Evolutionary conservation across 2,113 vertebrate genomes (phyloP), one percentile per base, ranked within the genome.

Genomic region (Grantiella picta): DNA sequence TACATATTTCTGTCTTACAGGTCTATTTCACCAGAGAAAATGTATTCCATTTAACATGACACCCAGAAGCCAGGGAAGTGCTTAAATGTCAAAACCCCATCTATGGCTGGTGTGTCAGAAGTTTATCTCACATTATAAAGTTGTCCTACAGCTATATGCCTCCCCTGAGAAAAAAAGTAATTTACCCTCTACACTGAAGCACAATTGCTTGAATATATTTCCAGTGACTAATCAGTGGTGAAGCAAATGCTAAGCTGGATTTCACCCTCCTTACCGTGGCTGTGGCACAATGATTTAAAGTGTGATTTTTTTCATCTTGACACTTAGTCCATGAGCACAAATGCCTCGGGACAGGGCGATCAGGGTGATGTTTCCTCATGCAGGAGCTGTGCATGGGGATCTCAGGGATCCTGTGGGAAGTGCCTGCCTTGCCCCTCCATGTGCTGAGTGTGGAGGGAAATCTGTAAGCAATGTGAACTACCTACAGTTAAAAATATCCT

Each of bases 201-300:
- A 94, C 72, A 94, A 52, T 73, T 83, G 22, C 75, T 86, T 82
- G 73, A 83, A 82, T 63, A 44, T 66, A 95, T 97, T 90, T 65
- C 79, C 77, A 82, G 89, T 82, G 89, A 96, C 81, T 96, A 95
- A 97, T 94, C 91, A 95, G 44, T 25, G 42, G 78, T 73, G 84
- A 83, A 94, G 53, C 96, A 88, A 94, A 82, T 65, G 95, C 66
- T 92, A 56, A 83, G 60, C 33, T 96, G 56, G 70, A 80, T 75
- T 84, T 89, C 89, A 91, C 57, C 27, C 86, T 91, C 86, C 47
- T 96, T 72, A 47, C 65, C 63, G 63, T 59, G 82, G 44, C 60
- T 20, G 14, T 15, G 16, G 68, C 31, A 66, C 82, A 44, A 93
- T 91, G 73, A 95, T 96, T 87, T 93, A 79, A 96, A 91, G 69